phyloP scores from a whole-genome alignment of 2,888 invertebrate species.

The Tolmerus cingulatus region DNA sequence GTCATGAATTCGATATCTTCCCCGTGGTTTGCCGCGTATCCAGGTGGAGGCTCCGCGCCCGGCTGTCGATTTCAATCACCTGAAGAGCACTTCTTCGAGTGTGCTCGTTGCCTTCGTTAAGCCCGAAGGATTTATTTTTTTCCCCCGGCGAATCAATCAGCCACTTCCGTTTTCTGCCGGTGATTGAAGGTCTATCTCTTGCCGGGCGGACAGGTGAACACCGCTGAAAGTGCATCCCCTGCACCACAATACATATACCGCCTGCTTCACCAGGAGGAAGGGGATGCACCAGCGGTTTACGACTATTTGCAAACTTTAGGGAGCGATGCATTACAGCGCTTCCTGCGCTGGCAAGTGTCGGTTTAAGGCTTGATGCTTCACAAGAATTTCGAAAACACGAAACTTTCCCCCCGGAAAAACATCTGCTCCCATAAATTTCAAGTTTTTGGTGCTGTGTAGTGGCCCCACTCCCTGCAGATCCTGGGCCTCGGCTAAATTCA shows the following conservation, averaged over 20 bases:
- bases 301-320: background rate
- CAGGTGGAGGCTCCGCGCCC: background rate
- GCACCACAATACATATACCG: background rate
- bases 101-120: background rate
- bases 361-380: conserved; percentile 8
- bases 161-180: background rate
- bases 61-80: background rate
- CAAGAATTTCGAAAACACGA: conserved; percentile 11
- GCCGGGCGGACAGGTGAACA: background rate
- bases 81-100: background rate
- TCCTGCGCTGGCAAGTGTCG: background rate
- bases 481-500: background rate
- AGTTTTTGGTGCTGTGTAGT: background rate
- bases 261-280: background rate
- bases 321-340: background rate
- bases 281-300: background rate
- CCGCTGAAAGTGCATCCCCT: background rate
- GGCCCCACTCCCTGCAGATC: background rate
- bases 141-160: background rate
- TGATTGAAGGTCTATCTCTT: background rate
- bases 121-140: background rate
- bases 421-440: conserved; percentile 38
- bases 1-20: background rate
- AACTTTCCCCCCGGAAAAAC: conserved; percentile 15
- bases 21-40: background rate